Base-by-base conservation (phyloP, 2,113 vertebrate genomes). In the Siniperca chuatsi region DNA sequence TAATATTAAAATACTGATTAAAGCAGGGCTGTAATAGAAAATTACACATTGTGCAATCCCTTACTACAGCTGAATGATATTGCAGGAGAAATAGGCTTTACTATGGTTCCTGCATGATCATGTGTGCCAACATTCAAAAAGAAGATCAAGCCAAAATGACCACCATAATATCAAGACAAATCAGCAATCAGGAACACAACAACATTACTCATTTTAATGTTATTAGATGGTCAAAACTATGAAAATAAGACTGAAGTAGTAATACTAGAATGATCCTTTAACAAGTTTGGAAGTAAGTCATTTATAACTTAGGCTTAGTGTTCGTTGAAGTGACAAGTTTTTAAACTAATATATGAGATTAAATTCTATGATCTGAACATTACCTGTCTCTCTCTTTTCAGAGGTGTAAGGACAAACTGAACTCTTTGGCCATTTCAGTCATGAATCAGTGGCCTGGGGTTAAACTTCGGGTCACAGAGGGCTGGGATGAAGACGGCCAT, bases 371-470 rank as follows among this genome's bases (percentile, higher is more conserved):
- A 68, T 29, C n/a, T 68, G n/a, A 69, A 50, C 23, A 20, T 33
- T 16, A 50, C 20, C 42, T 2, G 25, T 69, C 44, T 50, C n/a
- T n/a, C 29, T n/a, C 29, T 69, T 69, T 69, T 69, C 44, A 69
- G 67, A 48, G 67, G 67, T 69, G 67, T 50, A 69, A 50, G 44
- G 67, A 69, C 67, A 69, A 69, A 20, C 67, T 69, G n/a, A 69
- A 69, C 44, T 69, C 67, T 50, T 29, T 69, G 67, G 67, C 67
- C 33, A 69, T 69, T 69, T 69, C 67, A 50, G 67, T 69, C 44
- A 50, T 69, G 67, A 69, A 69, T 50, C 67, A 69, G 44, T 69
- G 67, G 67, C 67, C 67, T 18, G 67, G 67, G 16, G 44, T 69
- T 33, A 69, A 69, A 50, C 67, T 69, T 11, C 44, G 67, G 16